Conservation (phyloP, 2,113 vertebrate genomes). For the Poeciliopsis retropinna region DNA sequence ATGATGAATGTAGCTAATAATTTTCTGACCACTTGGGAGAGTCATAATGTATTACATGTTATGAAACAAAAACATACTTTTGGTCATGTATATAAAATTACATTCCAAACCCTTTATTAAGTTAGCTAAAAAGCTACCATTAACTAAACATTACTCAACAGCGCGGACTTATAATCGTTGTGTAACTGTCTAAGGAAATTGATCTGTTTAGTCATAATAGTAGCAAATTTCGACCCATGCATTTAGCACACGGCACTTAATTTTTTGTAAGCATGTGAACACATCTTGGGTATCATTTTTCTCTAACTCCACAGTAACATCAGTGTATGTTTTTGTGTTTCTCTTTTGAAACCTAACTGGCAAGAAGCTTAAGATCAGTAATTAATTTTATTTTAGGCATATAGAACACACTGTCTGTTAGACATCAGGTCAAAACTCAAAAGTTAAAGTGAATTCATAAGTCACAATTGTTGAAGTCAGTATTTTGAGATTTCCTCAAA, state of each 20-base stretch:
- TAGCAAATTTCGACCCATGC: background rate
- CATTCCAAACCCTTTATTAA: background rate
- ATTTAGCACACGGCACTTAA: background rate
- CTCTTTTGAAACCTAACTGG: background rate
- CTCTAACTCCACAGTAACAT: background rate
- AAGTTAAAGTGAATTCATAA: background rate
- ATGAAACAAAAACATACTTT: too few species aligned
- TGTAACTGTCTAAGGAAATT: background rate
- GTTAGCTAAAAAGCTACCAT: background rate
- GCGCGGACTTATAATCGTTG: background rate
- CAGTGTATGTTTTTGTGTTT: background rate
- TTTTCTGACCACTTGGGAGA: too few species aligned
- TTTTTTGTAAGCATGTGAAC: background rate
- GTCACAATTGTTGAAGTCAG: background rate
- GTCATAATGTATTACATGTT: too few species aligned
- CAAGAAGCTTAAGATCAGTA: background rate
- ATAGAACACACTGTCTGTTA: background rate
- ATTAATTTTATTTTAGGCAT: background rate
- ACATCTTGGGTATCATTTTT: background rate
- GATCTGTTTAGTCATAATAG: background rate
- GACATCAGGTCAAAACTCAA: background rate
- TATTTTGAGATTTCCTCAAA: background rate
- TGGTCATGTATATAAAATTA: background rate
- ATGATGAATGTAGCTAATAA: too few species aligned
- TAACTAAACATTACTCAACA: background rate